Conservation (phyloP, 2,888 invertebrate species). For the Pollenia angustigena region DNA sequence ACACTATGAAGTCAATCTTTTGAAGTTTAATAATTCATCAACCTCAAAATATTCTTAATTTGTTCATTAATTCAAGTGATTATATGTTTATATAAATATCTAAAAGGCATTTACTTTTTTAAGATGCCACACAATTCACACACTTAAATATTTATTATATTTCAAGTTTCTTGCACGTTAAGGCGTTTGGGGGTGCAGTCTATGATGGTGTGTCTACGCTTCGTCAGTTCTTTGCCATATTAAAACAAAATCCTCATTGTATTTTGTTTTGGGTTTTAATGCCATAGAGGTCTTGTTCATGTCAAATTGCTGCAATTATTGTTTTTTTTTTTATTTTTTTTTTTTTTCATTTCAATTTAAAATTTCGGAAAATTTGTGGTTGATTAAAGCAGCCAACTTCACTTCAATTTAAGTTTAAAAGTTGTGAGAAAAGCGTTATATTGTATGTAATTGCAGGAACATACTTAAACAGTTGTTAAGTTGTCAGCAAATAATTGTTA, state of each 20-base stretch:
- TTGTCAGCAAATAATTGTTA: constrained; percentile 64
- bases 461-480: constrained; percentile 40
- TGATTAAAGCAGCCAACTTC: constrained; percentile 9
- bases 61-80: not conserved
- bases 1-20: not conserved
- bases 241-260: constrained; percentile 25
- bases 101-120: constrained; percentile 1
- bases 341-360: constrained; percentile 35
- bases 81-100: not conserved
- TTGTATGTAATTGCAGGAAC: constrained; percentile 32
- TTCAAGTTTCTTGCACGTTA: constrained; percentile 6
- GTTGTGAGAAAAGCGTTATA: constrained; percentile 42
- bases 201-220: constrained; percentile 25
- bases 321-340: constrained; percentile 23
- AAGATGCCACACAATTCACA: constrained; percentile 63
- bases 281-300: constrained; percentile 43
- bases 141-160: constrained; percentile 40
- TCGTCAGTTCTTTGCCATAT: constrained; percentile 38
- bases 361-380: constrained; percentile 50
- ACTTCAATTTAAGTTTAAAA: not conserved
- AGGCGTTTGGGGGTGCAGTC: constrained; percentile 70
- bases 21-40: constrained; percentile 32
- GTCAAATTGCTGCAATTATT: constrained; percentile 50
- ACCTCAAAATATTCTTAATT: not conserved
- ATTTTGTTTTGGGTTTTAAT: not conserved